Conservation (phyloP, 2,888 invertebrate species). For the Eristalinus aeneus region DNA sequence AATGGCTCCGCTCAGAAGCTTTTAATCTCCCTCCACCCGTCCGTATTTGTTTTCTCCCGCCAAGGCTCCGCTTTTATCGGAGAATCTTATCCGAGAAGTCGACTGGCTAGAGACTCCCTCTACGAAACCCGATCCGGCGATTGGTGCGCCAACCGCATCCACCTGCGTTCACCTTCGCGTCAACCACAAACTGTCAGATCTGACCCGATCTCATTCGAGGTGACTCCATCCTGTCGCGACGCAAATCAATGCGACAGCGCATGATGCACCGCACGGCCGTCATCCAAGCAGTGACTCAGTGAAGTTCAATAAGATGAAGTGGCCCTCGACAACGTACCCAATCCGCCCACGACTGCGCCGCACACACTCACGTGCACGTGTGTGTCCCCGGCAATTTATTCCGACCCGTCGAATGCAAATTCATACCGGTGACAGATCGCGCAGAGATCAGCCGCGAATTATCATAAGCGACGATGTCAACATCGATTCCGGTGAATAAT, state of each 20-base stretch:
- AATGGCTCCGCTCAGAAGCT: background rate
- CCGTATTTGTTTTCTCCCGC: background rate
- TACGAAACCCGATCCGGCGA: slow-evolving; percentile 38
- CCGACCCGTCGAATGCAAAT: slow-evolving; percentile 57
- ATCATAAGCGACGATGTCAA: slow-evolving; percentile 69
- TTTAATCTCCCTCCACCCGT: background rate
- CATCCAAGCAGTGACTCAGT: slow-evolving; percentile 33
- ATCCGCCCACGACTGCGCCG: background rate
- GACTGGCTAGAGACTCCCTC: slow-evolving; percentile 5
- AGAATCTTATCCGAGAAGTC: background rate
- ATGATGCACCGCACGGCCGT: slow-evolving; percentile 23
- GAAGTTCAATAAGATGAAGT: slow-evolving; percentile 33
- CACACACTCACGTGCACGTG: slow-evolving; percentile 1
- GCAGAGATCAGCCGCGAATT: slow-evolving; percentile 56
- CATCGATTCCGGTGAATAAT: slow-evolving; percentile 66
- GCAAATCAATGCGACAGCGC: slow-evolving; percentile 3
- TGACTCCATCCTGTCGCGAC: background rate
- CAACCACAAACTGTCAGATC: slow-evolving; percentile 44
- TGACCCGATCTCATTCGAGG: slow-evolving; percentile 41
- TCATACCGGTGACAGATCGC: slow-evolving; percentile 44
- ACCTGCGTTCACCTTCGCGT: slow-evolving; percentile 26
- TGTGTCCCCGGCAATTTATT: slow-evolving; percentile 37
- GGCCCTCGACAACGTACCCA: background rate
- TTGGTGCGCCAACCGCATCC: slow-evolving; percentile 38
- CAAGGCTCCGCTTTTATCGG: background rate